These are phyloP conservation scores for Notodonta ziczac DNA, from an alignment of 2,888 invertebrate species.

Conservation along the genomic window DNA sequence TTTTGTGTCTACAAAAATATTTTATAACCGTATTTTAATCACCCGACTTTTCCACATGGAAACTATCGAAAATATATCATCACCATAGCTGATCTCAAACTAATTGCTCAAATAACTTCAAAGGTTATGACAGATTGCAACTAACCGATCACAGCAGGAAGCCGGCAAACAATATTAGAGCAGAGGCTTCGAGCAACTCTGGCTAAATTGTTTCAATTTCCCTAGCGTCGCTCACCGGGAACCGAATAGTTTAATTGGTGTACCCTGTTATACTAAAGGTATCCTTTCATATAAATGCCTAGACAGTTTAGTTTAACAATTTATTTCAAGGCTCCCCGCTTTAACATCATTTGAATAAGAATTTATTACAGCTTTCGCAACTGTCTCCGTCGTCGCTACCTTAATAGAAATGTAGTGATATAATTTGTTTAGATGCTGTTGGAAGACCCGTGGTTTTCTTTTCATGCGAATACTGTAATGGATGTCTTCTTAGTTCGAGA, in stretches of 20 bases:
- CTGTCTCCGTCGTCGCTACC: background rate
- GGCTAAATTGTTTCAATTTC: slow-evolving; percentile 20
- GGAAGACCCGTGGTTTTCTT: background rate
- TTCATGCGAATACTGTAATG: too few relatives aligned
- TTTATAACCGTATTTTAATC: too few relatives aligned
- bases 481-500: too few relatives aligned
- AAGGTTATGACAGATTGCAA: background rate
- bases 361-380: slow-evolving; percentile 5
- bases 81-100: too few relatives aligned
- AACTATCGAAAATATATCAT: too few relatives aligned
- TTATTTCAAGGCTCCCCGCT: slow-evolving; percentile 1
- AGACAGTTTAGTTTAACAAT: slow-evolving; percentile 6
- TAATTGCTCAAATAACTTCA: too few relatives aligned
- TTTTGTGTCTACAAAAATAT: too few relatives aligned
- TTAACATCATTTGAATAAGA: background rate
- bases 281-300: slow-evolving; percentile 7
- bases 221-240: slow-evolving; percentile 7
- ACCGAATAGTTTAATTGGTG: slow-evolving; percentile 5
- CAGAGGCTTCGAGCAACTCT: slow-evolving; percentile 7
- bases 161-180: slow-evolving; percentile 11
- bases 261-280: slow-evolving; percentile 3
- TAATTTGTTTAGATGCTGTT: slow-evolving; percentile 3
- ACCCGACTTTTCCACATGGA: too few relatives aligned
- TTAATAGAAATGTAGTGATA: slow-evolving; percentile 2
- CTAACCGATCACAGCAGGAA: slow-evolving; percentile 14